phyloP scores from a whole-genome alignment of 2,888 invertebrate genomes.

The Amitus sp. region DNA sequence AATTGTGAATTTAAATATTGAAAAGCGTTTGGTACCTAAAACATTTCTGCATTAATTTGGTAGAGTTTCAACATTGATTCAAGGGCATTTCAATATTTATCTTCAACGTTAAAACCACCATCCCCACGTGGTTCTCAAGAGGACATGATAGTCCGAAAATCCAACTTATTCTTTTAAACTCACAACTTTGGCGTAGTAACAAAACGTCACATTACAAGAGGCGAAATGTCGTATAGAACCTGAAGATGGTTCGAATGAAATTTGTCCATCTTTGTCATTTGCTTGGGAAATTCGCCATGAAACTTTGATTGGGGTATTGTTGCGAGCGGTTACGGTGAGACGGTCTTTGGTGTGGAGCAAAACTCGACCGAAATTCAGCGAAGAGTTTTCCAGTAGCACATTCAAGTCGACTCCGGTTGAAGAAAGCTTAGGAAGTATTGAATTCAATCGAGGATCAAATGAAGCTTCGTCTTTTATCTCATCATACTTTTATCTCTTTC shows the following conservation, averaged over 20 bases:
- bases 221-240: constrained; percentile 41
- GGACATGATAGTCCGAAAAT: no score
- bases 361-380: constrained; percentile 68
- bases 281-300: constrained; percentile 69
- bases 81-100: no score
- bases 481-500: constrained; percentile 54
- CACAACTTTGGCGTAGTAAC: constrained; percentile 46
- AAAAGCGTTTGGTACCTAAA: no score
- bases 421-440: not conserved
- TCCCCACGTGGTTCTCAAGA: no score
- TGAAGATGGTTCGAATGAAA: constrained; percentile 37
- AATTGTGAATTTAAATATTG: no score
- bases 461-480: no score
- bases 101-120: no score
- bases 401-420: constrained; percentile 67
- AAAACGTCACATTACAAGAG: constrained; percentile 43
- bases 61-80: no score
- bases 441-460: no score
- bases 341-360: constrained; percentile 68
- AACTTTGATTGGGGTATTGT: constrained; percentile 69
- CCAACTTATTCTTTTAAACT: not conserved
- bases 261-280: constrained; percentile 61
- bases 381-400: constrained; percentile 64
- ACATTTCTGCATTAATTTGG: no score
- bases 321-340: constrained; percentile 68